Conservation (phyloP, 2,113 vertebrate genomes). For the Ceyx cyanopectus region DNA sequence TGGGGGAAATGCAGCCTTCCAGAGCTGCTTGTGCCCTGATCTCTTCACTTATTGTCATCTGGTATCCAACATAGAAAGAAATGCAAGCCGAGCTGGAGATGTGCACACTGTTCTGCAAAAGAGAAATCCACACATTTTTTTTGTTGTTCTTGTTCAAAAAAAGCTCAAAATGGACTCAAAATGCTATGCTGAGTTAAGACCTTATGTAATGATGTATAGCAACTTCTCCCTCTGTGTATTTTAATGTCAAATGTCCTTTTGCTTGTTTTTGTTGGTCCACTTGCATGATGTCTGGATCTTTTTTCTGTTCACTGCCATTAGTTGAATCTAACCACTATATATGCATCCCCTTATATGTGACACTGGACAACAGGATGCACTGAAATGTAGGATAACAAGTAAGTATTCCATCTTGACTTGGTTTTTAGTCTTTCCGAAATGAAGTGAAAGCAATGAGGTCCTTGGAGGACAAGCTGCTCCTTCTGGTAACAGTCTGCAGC, state of each 20-base stretch:
- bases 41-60: conserved; percentile 6
- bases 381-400: neutral
- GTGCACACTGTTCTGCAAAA: neutral
- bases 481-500: neutral
- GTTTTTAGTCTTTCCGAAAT: neutral
- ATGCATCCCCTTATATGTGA: fast-evolving
- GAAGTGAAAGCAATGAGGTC: neutral
- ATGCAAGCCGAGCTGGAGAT: neutral
- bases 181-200: neutral
- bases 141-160: neutral
- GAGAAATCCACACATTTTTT: neutral
- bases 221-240: neutral
- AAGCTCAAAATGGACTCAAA: neutral
- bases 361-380: neutral
- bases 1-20: neutral
- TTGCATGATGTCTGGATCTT: neutral
- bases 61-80: neutral
- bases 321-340: neutral
- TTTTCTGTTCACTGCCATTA: neutral
- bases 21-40: neutral
- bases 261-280: neutral
- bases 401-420: neutral
- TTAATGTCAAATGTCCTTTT: neutral
- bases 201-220: neutral
- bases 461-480: neutral